These are phyloP conservation scores for Hipparchia semele DNA, from an alignment of 2,888 invertebrate species.

Conservation along the genomic window DNA sequence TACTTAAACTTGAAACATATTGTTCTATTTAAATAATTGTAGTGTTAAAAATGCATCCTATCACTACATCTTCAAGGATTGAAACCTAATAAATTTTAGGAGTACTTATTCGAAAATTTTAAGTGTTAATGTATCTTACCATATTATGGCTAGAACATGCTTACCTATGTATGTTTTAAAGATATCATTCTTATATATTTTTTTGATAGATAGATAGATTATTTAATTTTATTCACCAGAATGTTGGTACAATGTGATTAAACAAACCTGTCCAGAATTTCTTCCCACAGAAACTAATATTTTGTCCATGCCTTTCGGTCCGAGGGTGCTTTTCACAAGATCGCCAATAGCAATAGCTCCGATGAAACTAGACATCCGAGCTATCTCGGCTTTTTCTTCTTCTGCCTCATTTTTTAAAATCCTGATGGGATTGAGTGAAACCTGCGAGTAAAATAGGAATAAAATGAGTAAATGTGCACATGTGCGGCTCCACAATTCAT, in stretches of 20 bases:
- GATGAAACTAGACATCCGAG: conserved; percentile 98
- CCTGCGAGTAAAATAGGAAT: conserved; percentile 71
- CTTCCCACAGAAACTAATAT: conserved; percentile 92
- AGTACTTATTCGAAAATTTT: too few relatives aligned
- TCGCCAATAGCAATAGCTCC: conserved; percentile 99
- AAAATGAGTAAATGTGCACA: conserved; percentile 38
- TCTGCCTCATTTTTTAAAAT: conserved; percentile 98
- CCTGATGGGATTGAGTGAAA: conserved; percentile 95
- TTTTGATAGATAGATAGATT: too few relatives aligned
- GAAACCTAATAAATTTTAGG: too few relatives aligned
- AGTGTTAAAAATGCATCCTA: too few relatives aligned
- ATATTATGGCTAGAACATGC: too few relatives aligned
- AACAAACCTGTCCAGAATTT: conserved; percentile 85
- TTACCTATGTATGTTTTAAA: too few relatives aligned
- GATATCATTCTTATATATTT: neutral
- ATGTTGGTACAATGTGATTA: too few relatives aligned
- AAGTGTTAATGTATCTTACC: too few relatives aligned
- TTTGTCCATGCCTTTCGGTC: conserved; percentile 99
- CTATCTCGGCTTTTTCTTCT: conserved; percentile 98
- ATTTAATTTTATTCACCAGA: too few relatives aligned
- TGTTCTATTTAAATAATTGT: too few relatives aligned
- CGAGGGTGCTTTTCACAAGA: conserved; percentile 98
- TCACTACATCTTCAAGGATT: too few relatives aligned
- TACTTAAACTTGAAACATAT: too few relatives aligned
- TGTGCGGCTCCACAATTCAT: conserved; percentile 33